Evolutionary conservation across 2,888 invertebrate genomes (phyloP).

Genomic region (Diploptera punctata): DNA sequence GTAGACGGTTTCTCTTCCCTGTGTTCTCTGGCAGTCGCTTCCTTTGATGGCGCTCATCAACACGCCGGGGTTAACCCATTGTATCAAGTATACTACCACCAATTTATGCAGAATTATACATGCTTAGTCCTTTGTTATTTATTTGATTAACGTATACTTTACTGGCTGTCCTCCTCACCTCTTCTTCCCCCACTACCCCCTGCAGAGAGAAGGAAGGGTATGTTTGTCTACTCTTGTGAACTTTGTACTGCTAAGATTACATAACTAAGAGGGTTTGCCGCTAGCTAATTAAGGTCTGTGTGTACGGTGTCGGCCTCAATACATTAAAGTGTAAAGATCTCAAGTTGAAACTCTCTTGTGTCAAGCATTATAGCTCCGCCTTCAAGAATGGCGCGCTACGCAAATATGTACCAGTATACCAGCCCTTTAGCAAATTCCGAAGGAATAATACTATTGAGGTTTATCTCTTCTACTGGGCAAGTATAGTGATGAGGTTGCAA

Average conservation of each 20-base stretch:
- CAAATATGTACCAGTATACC: conserved; percentile 2
- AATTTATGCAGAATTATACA: background rate
- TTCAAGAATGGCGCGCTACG: background rate
- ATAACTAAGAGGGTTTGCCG: conserved; percentile 28
- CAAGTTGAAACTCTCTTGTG: conserved; percentile 24
- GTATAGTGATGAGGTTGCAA: too few relatives aligned
- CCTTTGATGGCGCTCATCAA: background rate
- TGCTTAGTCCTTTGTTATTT: conserved; percentile 14
- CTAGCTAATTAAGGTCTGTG: conserved; percentile 25
- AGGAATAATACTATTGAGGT: too few relatives aligned
- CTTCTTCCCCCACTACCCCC: background rate
- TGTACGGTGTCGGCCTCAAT: conserved; percentile 16
- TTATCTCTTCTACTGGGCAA: too few relatives aligned
- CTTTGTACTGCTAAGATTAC: conserved; percentile 27
- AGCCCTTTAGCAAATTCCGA: too few relatives aligned
- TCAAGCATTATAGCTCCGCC: background rate
- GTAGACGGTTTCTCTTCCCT: background rate
- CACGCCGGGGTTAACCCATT: background rate
- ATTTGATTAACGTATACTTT: background rate
- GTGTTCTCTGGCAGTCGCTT: background rate
- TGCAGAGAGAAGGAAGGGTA: background rate
- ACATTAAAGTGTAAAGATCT: conserved; percentile 30
- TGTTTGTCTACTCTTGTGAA: conserved; percentile 18
- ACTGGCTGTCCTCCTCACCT: background rate
- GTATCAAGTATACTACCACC: conserved; percentile 3